phyloP scores from a whole-genome alignment of 2,797 vertebrate genomes.

The Urocyon cinereoargenteus region DNA sequence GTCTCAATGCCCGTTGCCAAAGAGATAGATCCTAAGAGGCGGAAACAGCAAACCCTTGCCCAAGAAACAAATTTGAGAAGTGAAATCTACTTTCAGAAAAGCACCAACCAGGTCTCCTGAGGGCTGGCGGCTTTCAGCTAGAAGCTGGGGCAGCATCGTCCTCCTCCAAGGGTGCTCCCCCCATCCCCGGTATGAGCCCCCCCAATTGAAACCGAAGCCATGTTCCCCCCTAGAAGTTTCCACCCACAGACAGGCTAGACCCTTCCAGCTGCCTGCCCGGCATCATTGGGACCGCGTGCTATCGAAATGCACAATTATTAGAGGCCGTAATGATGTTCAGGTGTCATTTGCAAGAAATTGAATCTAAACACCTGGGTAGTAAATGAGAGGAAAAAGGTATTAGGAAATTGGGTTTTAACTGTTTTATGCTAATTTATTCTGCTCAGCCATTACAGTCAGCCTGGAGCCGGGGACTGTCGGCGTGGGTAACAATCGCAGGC shows the following conservation, averaged over 20 bases:
- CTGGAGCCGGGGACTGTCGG: not conserved
- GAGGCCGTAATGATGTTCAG: conserved; percentile 77
- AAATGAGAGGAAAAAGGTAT: conserved; percentile 80
- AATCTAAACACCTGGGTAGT: conserved; percentile 83
- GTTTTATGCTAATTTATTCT: conserved; percentile 77
- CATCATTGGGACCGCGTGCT: conserved; percentile 68
- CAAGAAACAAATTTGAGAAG: not conserved
- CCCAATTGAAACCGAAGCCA: not conserved
- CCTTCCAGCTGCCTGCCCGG: conserved; percentile 67
- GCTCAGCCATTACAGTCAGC: conserved; percentile 39
- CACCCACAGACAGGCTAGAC: conserved; percentile 33
- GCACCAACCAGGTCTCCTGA: not conserved
- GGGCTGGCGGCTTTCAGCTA: not conserved
- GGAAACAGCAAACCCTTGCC: not conserved
- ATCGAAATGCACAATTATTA: conserved; percentile 64
- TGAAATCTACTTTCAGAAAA: not conserved
- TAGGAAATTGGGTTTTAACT: conserved; percentile 21
- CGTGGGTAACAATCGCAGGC: not conserved
- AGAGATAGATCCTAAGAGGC: not conserved
- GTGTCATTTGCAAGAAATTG: conserved; percentile 80
- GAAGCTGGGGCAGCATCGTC: not conserved
- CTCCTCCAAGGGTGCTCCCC: not conserved
- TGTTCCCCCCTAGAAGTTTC: conserved; percentile 42
- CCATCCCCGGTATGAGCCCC: fast-evolving
- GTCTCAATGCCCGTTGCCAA: not conserved